Conservation (phyloP, 2,888 invertebrate species). For the Clistopyga incitator region DNA sequence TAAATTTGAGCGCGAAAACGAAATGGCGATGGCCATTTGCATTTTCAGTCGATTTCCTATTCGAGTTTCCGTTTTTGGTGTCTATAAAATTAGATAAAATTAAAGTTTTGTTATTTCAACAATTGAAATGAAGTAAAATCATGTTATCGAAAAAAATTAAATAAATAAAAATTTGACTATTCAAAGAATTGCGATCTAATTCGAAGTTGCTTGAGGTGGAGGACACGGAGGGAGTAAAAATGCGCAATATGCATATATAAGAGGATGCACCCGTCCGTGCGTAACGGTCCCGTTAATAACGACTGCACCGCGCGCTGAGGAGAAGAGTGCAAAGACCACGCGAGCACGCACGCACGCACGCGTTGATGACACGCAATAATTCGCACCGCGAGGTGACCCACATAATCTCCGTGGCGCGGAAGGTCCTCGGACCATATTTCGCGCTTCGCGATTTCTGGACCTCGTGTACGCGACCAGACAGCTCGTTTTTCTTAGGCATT, state of each 20-base stretch:
- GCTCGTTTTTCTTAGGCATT: slow-evolving; percentile 32
- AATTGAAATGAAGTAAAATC: too few relatives aligned
- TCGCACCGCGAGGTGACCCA: slow-evolving; percentile 50
- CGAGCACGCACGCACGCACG: slow-evolving; percentile 38
- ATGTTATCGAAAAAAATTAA: too few relatives aligned
- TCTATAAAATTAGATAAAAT: too few relatives aligned
- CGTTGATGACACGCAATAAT: slow-evolving; percentile 69
- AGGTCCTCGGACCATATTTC: slow-evolving; percentile 14
- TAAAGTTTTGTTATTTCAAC: too few relatives aligned
- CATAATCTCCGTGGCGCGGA: slow-evolving; percentile 41
- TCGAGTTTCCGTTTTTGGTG: too few relatives aligned
- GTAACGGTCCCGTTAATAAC: slow-evolving; percentile 71
- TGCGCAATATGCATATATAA: background rate
- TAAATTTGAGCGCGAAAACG: too few relatives aligned
- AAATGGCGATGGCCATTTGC: too few relatives aligned
- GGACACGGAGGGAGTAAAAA: too few relatives aligned
- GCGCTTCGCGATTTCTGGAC: background rate
- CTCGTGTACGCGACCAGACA: slow-evolving; percentile 1
- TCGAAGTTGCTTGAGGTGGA: too few relatives aligned
- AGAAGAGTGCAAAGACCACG: slow-evolving; percentile 57
- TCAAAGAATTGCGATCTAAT: too few relatives aligned
- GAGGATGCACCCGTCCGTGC: slow-evolving; percentile 52
- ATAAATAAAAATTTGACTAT: too few relatives aligned
- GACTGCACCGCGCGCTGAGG: slow-evolving; percentile 51
- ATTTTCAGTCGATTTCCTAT: too few relatives aligned